A percentile compares a stretch with the other conserved stretches of the same genome.
These are phyloP conservation scores for Odontomyia ornata DNA, from an alignment of 2,888 invertebrate genomes.

Conservation along the genomic window DNA sequence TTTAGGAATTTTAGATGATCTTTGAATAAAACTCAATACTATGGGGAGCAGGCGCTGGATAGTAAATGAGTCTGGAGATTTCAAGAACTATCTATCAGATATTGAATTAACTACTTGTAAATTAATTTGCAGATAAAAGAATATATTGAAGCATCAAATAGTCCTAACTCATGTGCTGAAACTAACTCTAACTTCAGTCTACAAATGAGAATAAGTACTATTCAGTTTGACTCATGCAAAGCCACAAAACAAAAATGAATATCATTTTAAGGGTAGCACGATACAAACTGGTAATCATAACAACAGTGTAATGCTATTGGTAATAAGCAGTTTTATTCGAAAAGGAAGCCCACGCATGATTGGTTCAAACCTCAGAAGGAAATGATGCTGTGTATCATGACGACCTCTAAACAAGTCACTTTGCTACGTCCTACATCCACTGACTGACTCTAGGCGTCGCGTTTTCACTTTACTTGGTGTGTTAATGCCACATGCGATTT, in stretches of 20 bases:
- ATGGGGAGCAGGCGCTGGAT: too few species aligned
- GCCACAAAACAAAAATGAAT: too few species aligned
- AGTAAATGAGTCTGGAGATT: too few species aligned
- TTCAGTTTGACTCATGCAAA: not conserved
- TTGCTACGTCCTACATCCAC: conserved; percentile 8
- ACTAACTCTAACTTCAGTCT: too few species aligned
- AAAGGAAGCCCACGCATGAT: conserved; percentile 20
- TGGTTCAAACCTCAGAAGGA: not conserved
- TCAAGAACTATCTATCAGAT: too few species aligned
- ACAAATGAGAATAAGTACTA: too few species aligned
- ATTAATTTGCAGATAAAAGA: too few species aligned
- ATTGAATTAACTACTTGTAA: too few species aligned
- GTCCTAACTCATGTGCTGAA: too few species aligned
- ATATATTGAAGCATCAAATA: too few species aligned
- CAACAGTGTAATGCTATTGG: not conserved
- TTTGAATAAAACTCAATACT: too few species aligned
- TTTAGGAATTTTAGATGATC: too few species aligned
- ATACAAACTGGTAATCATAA: not conserved
- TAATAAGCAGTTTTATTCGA: not conserved
- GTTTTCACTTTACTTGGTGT: not conserved
- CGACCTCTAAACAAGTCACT: conserved; percentile 38
- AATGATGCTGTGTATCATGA: conserved; percentile 18
- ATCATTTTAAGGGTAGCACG: not conserved
- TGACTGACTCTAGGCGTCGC: not conserved
- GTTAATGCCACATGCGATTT: not conserved